These are phyloP conservation scores for Gopherus evgoodei DNA, from an alignment of 2,113 vertebrate genomes.

Conservation along the genomic window DNA sequence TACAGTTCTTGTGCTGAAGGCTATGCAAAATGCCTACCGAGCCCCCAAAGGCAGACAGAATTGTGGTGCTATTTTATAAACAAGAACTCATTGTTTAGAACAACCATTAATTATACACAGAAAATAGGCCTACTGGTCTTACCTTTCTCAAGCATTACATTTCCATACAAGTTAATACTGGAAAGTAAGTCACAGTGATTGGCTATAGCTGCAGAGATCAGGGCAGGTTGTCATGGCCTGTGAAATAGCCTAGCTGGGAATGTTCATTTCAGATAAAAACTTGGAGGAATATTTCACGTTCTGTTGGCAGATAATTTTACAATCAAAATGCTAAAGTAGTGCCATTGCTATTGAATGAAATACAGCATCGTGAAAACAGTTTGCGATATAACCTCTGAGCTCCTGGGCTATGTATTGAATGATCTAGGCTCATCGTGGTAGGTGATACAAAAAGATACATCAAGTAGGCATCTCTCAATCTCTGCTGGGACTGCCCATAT, in stretches of 20 bases:
- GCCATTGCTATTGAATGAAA: neutral
- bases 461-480: neutral
- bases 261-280: neutral
- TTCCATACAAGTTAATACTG: constrained; percentile 30
- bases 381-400: neutral
- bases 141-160: neutral
- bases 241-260: neutral
- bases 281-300: neutral
- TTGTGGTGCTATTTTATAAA: neutral
- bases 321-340: neutral
- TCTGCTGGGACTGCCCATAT: neutral
- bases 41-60: neutral
- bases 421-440: neutral
- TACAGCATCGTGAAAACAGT: neutral
- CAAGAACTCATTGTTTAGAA: constrained; percentile 26
- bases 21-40: neutral
- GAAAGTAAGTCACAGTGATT: neutral
- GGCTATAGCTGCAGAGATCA: neutral
- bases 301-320: neutral
- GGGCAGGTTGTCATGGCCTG: neutral
- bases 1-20: neutral
- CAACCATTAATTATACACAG: neutral
- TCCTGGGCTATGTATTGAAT: neutral
- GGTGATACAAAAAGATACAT: neutral
- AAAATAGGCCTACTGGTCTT: neutral